phyloP scores from a whole-genome alignment of 2,888 invertebrate genomes.

The Oxytorus armatus region DNA sequence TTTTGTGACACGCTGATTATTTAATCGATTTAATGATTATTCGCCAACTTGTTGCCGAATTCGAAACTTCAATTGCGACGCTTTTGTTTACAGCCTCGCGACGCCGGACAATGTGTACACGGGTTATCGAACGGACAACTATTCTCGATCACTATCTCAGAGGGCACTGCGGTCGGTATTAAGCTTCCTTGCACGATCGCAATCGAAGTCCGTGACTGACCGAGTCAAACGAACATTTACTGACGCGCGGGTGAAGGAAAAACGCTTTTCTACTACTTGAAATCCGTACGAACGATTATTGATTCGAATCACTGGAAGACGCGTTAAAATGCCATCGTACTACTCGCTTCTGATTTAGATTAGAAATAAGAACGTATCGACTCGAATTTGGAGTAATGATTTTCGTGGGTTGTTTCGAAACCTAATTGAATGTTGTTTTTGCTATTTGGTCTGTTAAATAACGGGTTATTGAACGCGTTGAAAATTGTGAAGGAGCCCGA shows the following conservation, averaged over 20 bases:
- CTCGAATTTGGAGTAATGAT: no score
- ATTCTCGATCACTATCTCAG: background rate
- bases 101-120: no score
- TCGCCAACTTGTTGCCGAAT: no score
- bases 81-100: no score
- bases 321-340: background rate
- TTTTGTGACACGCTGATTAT: no score
- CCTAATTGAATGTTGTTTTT: no score
- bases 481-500: no score
- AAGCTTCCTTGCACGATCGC: background rate
- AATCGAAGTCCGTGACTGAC: conserved; percentile 26
- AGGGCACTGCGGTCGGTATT: background rate
- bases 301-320: conserved; percentile 55
- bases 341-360: background rate
- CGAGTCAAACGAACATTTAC: conserved; percentile 14
- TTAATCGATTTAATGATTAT: no score
- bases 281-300: conserved; percentile 27
- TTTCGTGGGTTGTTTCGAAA: no score
- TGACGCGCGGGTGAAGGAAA: background rate
- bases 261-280: conserved; percentile 39
- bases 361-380: no score
- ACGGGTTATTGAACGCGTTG: no score
- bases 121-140: conserved; percentile 2
- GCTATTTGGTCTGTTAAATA: no score
- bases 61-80: background rate